A percentile compares a stretch with the other conserved stretches of the same genome.
Evolutionary conservation across 2,888 invertebrate species (phyloP).

Genomic region (Morpho helenor): DNA sequence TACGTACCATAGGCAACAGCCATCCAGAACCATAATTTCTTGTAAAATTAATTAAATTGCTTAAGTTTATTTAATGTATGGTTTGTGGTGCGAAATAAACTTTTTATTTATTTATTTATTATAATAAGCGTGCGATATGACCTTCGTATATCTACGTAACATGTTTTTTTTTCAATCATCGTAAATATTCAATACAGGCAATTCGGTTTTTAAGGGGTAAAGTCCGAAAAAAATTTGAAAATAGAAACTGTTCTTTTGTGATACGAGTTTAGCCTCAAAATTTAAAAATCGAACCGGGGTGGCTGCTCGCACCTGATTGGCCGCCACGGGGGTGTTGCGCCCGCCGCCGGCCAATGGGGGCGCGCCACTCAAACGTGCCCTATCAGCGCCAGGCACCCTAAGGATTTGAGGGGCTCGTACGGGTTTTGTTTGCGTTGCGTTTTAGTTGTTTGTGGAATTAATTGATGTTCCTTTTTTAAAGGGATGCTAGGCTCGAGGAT

Average conservation of each 20-base stretch:
- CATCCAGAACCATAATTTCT: too few relatives aligned
- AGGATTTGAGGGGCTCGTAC: constrained; percentile 52
- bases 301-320: constrained; percentile 37
- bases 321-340: constrained; percentile 41
- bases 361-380: constrained; percentile 52
- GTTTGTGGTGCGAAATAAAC: too few relatives aligned
- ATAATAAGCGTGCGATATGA: too few relatives aligned
- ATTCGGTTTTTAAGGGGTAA: background rate
- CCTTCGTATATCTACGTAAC: too few relatives aligned
- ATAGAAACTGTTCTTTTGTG: background rate
- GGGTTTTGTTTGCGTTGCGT: constrained; percentile 70
- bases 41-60: too few relatives aligned
- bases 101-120: too few relatives aligned
- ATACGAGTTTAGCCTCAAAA: constrained; percentile 21
- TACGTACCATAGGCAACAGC: too few relatives aligned
- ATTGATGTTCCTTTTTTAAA: constrained; percentile 39
- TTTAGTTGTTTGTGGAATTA: constrained; percentile 65
- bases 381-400: constrained; percentile 61
- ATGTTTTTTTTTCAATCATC: too few relatives aligned
- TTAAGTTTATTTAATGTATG: too few relatives aligned
- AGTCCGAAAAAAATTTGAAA: background rate
- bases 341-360: constrained; percentile 46
- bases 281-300: constrained; percentile 41
- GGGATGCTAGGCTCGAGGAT: constrained; percentile 14
- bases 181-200: background rate